Percentiles rank a stretch among this genome's conserved stretches.
phyloP scores from a whole-genome alignment of 2,888 invertebrate genomes.

The Phyto melanocephala region DNA sequence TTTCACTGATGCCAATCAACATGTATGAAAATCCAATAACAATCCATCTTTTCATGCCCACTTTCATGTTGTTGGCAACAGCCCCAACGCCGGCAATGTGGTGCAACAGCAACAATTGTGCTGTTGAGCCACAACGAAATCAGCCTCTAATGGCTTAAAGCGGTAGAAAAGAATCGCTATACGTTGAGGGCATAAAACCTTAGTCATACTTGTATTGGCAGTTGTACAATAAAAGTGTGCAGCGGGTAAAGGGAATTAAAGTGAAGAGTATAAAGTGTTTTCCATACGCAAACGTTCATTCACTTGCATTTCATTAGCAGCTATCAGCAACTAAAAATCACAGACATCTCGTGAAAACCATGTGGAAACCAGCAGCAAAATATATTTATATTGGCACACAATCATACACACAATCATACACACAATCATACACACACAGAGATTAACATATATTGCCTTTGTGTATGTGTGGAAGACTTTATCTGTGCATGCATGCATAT shows the following conservation, averaged over 20 bases:
- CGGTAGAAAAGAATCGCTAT: neutral
- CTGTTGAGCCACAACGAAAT: slow-evolving; percentile 38
- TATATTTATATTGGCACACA: neutral
- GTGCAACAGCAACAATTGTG: slow-evolving; percentile 43
- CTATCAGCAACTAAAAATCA: slow-evolving; percentile 58
- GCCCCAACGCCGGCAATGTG: neutral
- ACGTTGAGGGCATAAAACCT: neutral
- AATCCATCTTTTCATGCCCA: slow-evolving; percentile 9
- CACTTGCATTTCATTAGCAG: slow-evolving; percentile 66
- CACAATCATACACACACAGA: neutral
- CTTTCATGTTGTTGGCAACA: slow-evolving; percentile 44
- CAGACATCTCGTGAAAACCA: slow-evolving; percentile 52
- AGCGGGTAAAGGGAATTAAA: neutral
- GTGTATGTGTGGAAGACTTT: slow-evolving; percentile 19
- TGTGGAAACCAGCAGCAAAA: neutral
- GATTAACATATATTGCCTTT: neutral
- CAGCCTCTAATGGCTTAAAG: slow-evolving; percentile 39
- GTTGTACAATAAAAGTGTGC: no score
- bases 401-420: neutral
- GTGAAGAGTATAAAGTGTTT: slow-evolving; percentile 19
- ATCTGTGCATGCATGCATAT: slow-evolving; percentile 5
- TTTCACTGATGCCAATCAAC: slow-evolving; percentile 51
- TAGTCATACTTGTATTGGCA: neutral
- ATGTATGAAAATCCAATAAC: slow-evolving; percentile 31
- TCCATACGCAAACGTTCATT: slow-evolving; percentile 63